Base-by-base conservation (phyloP, 2,113 vertebrate genomes). In the Eubucco bourcierii region DNA sequence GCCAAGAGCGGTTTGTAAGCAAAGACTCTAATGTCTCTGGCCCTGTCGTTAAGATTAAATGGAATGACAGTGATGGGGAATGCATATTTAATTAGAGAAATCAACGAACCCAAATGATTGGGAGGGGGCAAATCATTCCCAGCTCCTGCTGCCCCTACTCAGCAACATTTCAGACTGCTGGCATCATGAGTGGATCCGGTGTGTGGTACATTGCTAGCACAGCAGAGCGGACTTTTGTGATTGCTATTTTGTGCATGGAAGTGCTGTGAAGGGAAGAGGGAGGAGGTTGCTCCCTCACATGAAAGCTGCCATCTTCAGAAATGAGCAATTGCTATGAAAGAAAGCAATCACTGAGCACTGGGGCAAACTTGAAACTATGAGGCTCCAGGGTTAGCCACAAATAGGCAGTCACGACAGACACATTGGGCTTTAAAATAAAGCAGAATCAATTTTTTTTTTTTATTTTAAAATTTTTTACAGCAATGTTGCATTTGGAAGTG, bases 1-100 rank as follows among this genome's bases (percentile, higher is more conserved):
- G 71, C 33, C 75, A 67, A 46, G 90, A 89, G 67, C 46, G 4
- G 71, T 34, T 31, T 46, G 68, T 80, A 56, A 88, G 79, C 24
- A 29, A 87, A 85, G 75, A 29, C 37, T 16, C n/a, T 59, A 7
- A 0, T 55, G 9, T 23, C 65, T 78, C 75, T 64, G 66, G 71
- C 21, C 84, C 39, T 68, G 52, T 41, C 2, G 0, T 31, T 44
- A 53, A 80, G 67, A 84, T 74, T 64, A 90, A 94, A 82, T 53
- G 75, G 90, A 91, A 85, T 91, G 94, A 94, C 52, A 53, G 81
- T 87, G 78, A 83, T 93, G 46, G 27, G 28, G 70, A 90, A 90
- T 79, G 84, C 75, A 79, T 94, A 80, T 87, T 92, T 95, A 89
- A 92, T 90, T 94, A 94, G 74, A 71, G 64, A 95, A 92, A 94